These are phyloP conservation scores for Lucilia sericata DNA, from an alignment of 1,140 invertebrate species.

Conservation along the genomic window DNA sequence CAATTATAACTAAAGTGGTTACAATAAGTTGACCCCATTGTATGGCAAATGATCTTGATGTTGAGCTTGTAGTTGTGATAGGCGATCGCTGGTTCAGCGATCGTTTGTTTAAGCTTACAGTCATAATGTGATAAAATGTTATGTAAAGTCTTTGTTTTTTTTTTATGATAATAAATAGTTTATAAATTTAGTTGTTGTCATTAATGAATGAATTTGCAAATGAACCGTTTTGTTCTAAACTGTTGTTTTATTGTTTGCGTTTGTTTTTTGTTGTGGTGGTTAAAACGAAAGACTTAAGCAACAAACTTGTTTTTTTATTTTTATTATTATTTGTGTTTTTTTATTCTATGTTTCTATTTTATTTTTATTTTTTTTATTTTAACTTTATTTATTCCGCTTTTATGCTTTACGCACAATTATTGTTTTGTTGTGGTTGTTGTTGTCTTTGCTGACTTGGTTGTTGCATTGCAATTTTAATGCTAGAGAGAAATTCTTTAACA, in stretches of 20 bases:
- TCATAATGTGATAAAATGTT: not conserved
- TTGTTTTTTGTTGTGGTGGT: not conserved
- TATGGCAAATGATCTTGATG: constrained; percentile 1
- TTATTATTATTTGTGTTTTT: not conserved
- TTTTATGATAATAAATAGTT: not conserved
- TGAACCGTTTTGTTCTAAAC: not conserved
- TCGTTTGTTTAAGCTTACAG: not conserved
- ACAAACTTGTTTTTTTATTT: constrained; percentile 31
- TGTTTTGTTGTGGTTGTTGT: not conserved
- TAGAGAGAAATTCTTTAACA: constrained; percentile 35
- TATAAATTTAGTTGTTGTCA: not conserved
- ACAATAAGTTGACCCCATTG: not conserved
- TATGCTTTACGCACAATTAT: constrained; percentile 35
- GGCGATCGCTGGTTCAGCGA: not conserved
- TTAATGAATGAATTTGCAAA: not conserved
- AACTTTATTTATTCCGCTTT: not conserved
- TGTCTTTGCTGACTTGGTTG: not conserved
- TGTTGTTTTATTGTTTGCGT: not conserved
- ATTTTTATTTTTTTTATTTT: not conserved
- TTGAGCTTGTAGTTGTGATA: too few species aligned
- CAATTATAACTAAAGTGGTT: constrained; percentile 25
- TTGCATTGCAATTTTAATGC: constrained; percentile 32
- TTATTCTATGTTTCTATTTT: not conserved
- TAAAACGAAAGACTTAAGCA: constrained; percentile 37
- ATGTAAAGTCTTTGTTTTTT: constrained; percentile 6